Percentiles rank a stretch among this genome's conserved stretches.
These are phyloP conservation scores for Picus viridis DNA, from an alignment of 2,797 vertebrate genomes.

Conservation along the genomic window DNA sequence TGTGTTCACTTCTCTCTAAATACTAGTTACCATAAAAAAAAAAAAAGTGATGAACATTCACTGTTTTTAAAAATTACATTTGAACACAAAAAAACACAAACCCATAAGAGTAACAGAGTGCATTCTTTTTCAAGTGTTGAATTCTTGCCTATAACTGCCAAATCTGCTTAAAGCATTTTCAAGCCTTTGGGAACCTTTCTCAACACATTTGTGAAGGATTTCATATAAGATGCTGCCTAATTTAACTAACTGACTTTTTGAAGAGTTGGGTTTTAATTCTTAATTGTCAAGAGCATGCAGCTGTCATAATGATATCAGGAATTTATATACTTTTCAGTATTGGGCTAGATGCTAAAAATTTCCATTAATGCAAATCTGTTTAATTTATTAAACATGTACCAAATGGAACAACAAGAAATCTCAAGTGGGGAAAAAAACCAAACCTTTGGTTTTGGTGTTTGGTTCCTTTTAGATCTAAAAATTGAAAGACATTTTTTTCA, in stretches of 20 bases:
- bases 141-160: slow-evolving; percentile 38
- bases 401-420: background rate
- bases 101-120: background rate
- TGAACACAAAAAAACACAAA: background rate
- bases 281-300: slow-evolving; percentile 5
- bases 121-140: slow-evolving; percentile 59
- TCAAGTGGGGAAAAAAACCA: background rate
- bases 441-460: background rate
- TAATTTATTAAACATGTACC: background rate
- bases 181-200: slow-evolving; percentile 51
- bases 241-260: slow-evolving; percentile 43
- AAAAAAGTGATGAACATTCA: slow-evolving; percentile 2
- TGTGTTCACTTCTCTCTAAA: slow-evolving; percentile 73
- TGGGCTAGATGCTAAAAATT: slow-evolving; percentile 56
- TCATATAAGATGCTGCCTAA: slow-evolving; percentile 34
- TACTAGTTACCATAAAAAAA: background rate
- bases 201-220: slow-evolving; percentile 38
- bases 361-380: background rate
- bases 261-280: slow-evolving; percentile 34
- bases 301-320: slow-evolving; percentile 23
- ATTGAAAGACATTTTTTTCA: background rate
- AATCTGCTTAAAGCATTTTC: slow-evolving; percentile 31
- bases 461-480: background rate
- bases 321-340: background rate
- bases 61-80: background rate